Percentiles rank a stretch among this genome's conserved stretches.
Conservation (phyloP, 2,113 vertebrate genomes). For the mouse (Mus musculus) region GRCm39 chr4:109175001-109175500, state of each 20-base stretch:
- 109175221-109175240: background rate
- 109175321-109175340: constrained; percentile 14
- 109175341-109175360: background rate
- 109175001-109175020: background rate
- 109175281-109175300: constrained; percentile 45
- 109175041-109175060: constrained; percentile 3
- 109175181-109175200: background rate
- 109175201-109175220: background rate
- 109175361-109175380: constrained; percentile 27
- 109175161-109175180: background rate
- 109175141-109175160: too few relatives aligned
- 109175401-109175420: background rate
- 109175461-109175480: background rate
- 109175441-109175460: constrained; percentile 40
- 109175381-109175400: background rate
- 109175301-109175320: constrained; percentile 33
- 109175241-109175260: constrained; percentile 34
- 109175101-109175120: background rate
- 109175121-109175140: background rate
- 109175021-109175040: background rate
- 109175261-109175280: background rate
- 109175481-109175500: background rate
- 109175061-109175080: background rate
- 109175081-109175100: background rate
- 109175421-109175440: background rate